Conservation (phyloP, 2,113 vertebrate species). For the Hemiprocne comata region DNA sequence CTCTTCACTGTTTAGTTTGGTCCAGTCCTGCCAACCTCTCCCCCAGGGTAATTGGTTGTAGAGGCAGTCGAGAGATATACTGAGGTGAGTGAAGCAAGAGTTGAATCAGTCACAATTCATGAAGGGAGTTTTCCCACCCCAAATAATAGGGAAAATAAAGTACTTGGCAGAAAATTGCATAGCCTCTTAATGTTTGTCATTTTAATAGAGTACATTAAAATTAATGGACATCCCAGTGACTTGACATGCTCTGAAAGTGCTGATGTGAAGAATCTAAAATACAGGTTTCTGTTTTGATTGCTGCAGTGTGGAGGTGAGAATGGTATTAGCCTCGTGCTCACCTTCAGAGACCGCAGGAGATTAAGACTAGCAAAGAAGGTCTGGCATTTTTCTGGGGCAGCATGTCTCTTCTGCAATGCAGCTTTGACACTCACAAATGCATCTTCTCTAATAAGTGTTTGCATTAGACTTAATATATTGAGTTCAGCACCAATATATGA, state of each 20-base stretch:
- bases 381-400: background rate
- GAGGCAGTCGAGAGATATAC: background rate
- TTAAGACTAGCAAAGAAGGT: background rate
- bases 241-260: background rate
- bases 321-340: background rate
- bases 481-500: background rate
- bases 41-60: background rate
- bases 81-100: background rate
- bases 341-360: background rate
- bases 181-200: background rate
- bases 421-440: background rate
- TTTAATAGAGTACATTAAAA: background rate
- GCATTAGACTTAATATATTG: background rate
- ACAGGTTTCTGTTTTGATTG: background rate
- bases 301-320: background rate
- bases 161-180: background rate
- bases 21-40: background rate
- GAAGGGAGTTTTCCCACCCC: background rate
- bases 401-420: background rate
- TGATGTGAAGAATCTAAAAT: background rate
- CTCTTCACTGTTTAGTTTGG: background rate
- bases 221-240: background rate
- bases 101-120: background rate
- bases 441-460: background rate
- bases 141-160: background rate